Evolutionary conservation across 2,888 invertebrate genomes (phyloP), one percentile per base, ranked within the genome.

Genomic region (Chloromyia formosa): DNA sequence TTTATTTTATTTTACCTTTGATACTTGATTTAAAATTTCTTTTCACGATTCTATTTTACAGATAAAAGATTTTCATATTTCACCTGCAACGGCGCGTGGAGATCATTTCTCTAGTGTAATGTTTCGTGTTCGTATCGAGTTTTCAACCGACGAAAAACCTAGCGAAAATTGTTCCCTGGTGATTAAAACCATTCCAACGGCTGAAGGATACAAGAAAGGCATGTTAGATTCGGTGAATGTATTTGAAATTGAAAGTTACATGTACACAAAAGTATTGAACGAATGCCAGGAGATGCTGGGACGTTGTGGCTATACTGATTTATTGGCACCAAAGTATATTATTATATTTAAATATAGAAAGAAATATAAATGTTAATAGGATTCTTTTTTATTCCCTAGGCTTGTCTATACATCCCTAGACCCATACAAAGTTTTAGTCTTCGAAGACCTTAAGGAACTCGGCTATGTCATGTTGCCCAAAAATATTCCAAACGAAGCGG

Each of bases 101-200:
- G 69, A 69, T 16, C 69, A 69, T 27, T 69, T 69, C 35, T 53
- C 69, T 12, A 69, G 69, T 18, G 42, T 69, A 9, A 69, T 69
- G 69, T 69, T 69, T 1, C 69, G 69, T 18, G 54, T 27, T 1
- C 22, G 14, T 12, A 35, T 69, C 5, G 9, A n/a, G 3, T 69
- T 22, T 35, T 54, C 69, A 14, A 16, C 56, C 3, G 49, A 3
- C 16, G 18, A 53, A 16, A n/a, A 10, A 7, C 3, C 22, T 9
- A 54, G 16, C n/a, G 10, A 35, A 54, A 54, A 23, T 16, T 54
- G 27, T 56, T 69, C 69, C 9, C 3, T 69, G 3, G 54, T 69
- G 16, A 20, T 69, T 1, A 69, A 69, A 69, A 69, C 69, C 4
- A 5, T 54, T 12, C 69, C 69, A 16, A 16, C 22, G 1, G 54